phyloP scores from a whole-genome alignment of 1,140 invertebrate species.

The Belonocnema kinseyi region DNA sequence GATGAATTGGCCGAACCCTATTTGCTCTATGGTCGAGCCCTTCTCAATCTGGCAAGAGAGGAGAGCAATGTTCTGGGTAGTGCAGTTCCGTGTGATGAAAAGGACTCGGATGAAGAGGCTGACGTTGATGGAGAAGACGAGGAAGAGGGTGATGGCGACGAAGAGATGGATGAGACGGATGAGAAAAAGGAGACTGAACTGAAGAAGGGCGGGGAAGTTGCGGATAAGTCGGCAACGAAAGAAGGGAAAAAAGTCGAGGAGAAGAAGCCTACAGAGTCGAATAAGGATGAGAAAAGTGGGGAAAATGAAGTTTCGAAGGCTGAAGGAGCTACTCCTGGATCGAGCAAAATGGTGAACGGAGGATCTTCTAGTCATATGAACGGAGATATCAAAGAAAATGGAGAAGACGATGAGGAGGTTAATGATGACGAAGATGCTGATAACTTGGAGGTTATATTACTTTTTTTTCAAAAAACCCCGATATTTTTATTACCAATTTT shows the following conservation, averaged over 20 bases:
- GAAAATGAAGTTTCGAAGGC: constrained; percentile 52
- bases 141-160: constrained; percentile 73
- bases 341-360: constrained; percentile 47
- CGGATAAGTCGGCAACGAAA: constrained; percentile 43
- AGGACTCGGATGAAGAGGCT: constrained; percentile 74
- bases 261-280: constrained; percentile 58
- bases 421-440: constrained; percentile 65
- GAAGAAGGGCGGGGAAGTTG: background rate
- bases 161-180: constrained; percentile 64
- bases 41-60: constrained; percentile 87
- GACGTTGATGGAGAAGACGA: constrained; percentile 76
- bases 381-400: constrained; percentile 33
- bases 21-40: constrained; percentile 85
- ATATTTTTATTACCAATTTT: too few relatives aligned
- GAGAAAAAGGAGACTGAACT: constrained; percentile 38
- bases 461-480: too few relatives aligned
- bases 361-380: constrained; percentile 43
- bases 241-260: constrained; percentile 21
- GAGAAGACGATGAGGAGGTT: constrained; percentile 69
- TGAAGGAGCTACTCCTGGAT: constrained; percentile 47
- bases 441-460: constrained; percentile 77
- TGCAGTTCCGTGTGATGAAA: constrained; percentile 80
- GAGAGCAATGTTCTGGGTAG: constrained; percentile 88
- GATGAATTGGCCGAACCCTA: constrained; percentile 90
- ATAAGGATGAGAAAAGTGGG: constrained; percentile 61